Conservation (phyloP, 2,888 invertebrate genomes). For the Machimus atricapillus region DNA sequence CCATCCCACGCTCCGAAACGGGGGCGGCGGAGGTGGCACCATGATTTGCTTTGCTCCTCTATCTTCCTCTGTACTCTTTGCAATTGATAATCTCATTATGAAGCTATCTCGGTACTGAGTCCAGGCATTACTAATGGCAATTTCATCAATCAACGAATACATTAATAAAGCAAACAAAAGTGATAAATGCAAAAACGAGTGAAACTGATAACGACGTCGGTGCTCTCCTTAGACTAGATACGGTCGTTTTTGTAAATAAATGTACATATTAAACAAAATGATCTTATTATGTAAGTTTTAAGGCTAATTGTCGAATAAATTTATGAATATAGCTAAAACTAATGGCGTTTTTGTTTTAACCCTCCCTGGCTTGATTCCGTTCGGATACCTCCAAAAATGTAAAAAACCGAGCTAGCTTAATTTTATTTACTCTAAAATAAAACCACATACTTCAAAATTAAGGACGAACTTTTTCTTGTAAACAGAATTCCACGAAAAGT, state of each 20-base stretch:
- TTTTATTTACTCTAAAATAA: too few relatives aligned
- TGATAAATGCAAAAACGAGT: constrained; percentile 26
- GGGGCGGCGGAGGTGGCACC: background rate
- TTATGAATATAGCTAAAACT: constrained; percentile 36
- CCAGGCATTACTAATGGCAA: constrained; percentile 30
- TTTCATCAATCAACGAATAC: constrained; percentile 38
- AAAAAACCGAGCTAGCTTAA: too few relatives aligned
- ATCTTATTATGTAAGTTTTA: constrained; percentile 47
- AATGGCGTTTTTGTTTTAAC: background rate
- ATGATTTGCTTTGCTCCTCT: constrained; percentile 1
- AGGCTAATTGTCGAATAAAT: constrained; percentile 47
- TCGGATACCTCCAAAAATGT: background rate
- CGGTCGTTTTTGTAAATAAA: constrained; percentile 43
- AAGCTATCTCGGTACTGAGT: constrained; percentile 17
- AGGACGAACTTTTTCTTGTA: background rate
- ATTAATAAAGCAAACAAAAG: constrained; percentile 32
- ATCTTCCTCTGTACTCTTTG: constrained; percentile 16
- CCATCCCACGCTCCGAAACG: background rate
- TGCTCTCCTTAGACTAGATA: constrained; percentile 41
- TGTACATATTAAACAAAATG: constrained; percentile 45
- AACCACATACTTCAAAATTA: too few relatives aligned
- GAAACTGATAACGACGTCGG: constrained; percentile 37
- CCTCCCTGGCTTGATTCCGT: background rate
- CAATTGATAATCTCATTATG: constrained; percentile 35
- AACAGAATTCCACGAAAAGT: background rate